phyloP scores from a whole-genome alignment of 2,797 vertebrate genomes.

The Catharus ustulatus region DNA sequence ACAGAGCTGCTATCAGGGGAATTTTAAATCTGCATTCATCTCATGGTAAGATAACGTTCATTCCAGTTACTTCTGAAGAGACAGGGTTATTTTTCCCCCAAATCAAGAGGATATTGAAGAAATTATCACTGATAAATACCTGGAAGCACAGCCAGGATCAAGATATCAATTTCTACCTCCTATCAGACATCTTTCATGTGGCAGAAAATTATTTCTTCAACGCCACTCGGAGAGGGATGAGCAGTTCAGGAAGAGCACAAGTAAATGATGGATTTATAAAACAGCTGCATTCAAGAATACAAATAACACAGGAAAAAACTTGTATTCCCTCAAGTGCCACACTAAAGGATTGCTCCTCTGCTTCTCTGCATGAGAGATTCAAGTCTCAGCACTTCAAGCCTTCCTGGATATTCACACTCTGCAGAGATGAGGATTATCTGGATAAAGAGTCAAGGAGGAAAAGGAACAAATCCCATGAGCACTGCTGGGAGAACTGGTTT shows the following conservation, averaged over 20 bases:
- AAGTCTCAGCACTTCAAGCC: background rate
- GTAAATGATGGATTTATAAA: background rate
- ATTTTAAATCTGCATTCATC: slow-evolving; percentile 39
- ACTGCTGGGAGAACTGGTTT: background rate
- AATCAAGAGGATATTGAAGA: slow-evolving; percentile 61
- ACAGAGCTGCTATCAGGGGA: background rate
- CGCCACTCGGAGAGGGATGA: background rate
- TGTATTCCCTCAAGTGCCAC: background rate
- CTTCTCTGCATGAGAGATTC: background rate
- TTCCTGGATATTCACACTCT: background rate
- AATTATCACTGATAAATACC: slow-evolving; percentile 19
- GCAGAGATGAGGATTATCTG: background rate
- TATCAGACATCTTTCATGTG: background rate
- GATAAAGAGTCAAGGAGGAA: background rate
- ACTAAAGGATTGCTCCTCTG: fast-evolving
- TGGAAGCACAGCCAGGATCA: background rate
- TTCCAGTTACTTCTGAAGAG: background rate
- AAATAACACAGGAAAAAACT: background rate
- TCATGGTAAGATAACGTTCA: background rate
- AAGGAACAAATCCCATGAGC: background rate
- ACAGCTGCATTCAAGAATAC: background rate
- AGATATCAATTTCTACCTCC: slow-evolving; percentile 1
- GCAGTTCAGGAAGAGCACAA: background rate
- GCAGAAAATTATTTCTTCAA: background rate
- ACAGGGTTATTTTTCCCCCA: slow-evolving; percentile 11